A percentile compares a stretch with the other conserved stretches of the same genome.
These are phyloP conservation scores for Axea sp. DNA, from an alignment of 2,888 invertebrate genomes.

Conservation along the genomic window DNA sequence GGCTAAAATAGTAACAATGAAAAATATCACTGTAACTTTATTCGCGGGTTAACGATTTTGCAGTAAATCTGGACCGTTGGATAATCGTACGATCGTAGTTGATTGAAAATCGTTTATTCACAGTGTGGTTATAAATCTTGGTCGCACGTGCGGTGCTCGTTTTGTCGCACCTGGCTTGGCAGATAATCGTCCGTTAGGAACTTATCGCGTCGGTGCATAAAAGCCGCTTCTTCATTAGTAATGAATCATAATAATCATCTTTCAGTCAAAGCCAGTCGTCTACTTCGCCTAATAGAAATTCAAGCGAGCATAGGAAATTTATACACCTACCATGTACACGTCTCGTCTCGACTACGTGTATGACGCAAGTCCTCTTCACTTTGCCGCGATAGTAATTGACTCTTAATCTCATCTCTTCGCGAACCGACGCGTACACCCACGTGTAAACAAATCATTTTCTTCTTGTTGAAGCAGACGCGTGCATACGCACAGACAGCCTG, in stretches of 20 bases:
- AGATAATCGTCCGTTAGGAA: constrained; percentile 33
- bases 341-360: constrained; percentile 7
- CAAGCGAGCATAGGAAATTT: constrained; percentile 50
- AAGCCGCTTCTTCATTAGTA: constrained; percentile 53
- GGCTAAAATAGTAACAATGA: constrained; percentile 16
- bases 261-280: constrained; percentile 53
- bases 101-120: constrained; percentile 46
- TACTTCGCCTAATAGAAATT: constrained; percentile 50
- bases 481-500: constrained; percentile 19
- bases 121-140: constrained; percentile 37
- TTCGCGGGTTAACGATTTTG: constrained; percentile 26
- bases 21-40: constrained; percentile 23
- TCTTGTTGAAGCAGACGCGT: constrained; percentile 36
- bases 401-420: constrained; percentile 48
- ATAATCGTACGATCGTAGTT: constrained; percentile 3
- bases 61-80: constrained; percentile 30
- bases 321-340: constrained; percentile 31
- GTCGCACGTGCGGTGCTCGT: constrained; percentile 39
- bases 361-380: constrained; percentile 47
- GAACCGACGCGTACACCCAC: constrained; percentile 44
- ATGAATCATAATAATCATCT: constrained; percentile 60
- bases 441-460: constrained; percentile 57
- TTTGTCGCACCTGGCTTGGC: constrained; percentile 41
- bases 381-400: constrained; percentile 56
- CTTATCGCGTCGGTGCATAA: constrained; percentile 34